Base-by-base conservation (phyloP, 2,113 vertebrate species). In the Cnemophilus loriae region DNA sequence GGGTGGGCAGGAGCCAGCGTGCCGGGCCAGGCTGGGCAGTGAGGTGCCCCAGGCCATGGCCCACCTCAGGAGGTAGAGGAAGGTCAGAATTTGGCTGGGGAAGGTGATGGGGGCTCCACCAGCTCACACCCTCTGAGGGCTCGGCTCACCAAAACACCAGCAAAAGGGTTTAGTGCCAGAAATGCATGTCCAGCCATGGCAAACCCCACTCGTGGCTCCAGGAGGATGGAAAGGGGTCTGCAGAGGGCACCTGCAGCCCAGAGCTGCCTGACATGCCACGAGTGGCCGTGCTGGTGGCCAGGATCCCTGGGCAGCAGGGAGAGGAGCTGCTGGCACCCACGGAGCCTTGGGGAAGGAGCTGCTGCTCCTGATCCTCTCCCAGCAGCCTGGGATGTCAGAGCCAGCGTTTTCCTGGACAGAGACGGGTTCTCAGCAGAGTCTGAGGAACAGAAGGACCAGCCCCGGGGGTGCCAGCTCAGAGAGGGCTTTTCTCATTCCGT, bases 171-270 rank as follows among this genome's bases (percentile, higher is more conserved):
- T 11, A 5, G 18, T 15, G 69, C 15, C 75, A 17, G 12, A 52
- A 79, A 44, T 3, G 3, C 16, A 6, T 1, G 20, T 27, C 3
- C 20, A 60, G 6, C 33, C 16, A 3, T 2, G 49, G 52, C 30
- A 89, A 76, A n/a, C 7, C 49, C 39, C 24, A 7, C 33, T 3
- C 0, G 5, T 46, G 50, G 41, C 47, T 78, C 60, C 33, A 23
- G 2, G 84, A 18, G 50, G n/a, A 14, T 41, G 41, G 23, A 1
- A 6, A 47, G 24, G 53, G 68, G 1, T 46, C 42, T 87, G 32
- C 74, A 81, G 65, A 57, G 85, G 46, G 56, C 64, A 52, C n/a
- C 41, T 78, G 64, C 33, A 9, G 13, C 64, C 64, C 30, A 52
- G 82, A 53, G 46, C 74, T 84, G 85, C 55, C 55, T 42, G 78